Percentiles rank a stretch among this genome's conserved stretches.
These are phyloP conservation scores for Sminthurinus signatus DNA, from an alignment of 1,140 invertebrate genomes.

Conservation along the genomic window DNA sequence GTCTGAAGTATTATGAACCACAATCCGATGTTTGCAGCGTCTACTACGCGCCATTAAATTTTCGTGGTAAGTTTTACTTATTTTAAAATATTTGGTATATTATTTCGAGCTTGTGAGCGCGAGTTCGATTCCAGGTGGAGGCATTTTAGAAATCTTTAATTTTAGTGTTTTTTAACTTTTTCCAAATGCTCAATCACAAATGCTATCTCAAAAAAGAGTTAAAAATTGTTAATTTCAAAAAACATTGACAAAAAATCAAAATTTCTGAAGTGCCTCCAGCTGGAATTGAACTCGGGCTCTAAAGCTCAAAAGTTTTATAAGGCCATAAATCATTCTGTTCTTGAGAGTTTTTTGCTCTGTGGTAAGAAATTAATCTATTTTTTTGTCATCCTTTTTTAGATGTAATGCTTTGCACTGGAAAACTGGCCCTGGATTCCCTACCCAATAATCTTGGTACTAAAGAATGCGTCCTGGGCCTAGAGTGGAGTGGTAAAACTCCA, in stretches of 20 bases:
- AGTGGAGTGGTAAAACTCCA: conserved; percentile 76
- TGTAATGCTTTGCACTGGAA: conserved; percentile 93
- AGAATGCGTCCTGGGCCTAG: conserved; percentile 88
- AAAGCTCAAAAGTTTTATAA: not conserved
- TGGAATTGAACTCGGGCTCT: not conserved
- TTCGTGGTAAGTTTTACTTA: no score
- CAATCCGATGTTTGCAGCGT: conserved; percentile 87
- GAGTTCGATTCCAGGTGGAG: no score
- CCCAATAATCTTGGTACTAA: conserved; percentile 68
- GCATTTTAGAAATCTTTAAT: no score
- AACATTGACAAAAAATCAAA: no score
- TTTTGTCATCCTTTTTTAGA: no score
- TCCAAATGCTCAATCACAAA: no score
- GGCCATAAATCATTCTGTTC: not conserved
- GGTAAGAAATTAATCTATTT: no score
- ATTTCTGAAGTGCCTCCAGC: not conserved
- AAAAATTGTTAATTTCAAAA: no score
- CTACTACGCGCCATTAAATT: conserved; percentile 91
- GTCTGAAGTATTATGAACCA: conserved; percentile 59
- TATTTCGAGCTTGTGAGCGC: no score
- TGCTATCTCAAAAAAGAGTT: no score
- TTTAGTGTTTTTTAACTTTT: no score
- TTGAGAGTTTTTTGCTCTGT: not conserved
- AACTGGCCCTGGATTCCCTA: conserved; percentile 87
- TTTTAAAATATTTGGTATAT: no score